These are phyloP conservation scores for Puffinus mauretanicus DNA, from an alignment of 2,113 vertebrate genomes.

Conservation along the genomic window DNA sequence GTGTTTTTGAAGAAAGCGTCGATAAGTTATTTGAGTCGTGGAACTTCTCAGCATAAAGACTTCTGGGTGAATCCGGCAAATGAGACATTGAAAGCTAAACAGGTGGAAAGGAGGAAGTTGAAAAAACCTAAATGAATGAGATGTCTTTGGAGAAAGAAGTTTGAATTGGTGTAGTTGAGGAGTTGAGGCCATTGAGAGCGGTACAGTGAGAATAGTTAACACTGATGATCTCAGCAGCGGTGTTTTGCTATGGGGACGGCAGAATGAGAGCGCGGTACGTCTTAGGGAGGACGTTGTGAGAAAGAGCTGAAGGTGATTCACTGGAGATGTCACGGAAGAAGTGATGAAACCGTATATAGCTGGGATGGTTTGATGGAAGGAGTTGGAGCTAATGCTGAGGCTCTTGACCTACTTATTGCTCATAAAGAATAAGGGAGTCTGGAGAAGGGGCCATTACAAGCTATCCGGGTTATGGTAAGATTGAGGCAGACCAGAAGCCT, in stretches of 20 bases:
- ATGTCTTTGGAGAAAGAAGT: not conserved
- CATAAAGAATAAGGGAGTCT: not conserved
- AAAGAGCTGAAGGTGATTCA: not conserved
- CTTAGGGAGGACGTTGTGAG: not conserved
- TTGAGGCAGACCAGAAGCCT: not conserved
- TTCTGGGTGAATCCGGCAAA: not conserved
- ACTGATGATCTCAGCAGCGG: not conserved
- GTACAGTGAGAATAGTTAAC: fast-evolving
- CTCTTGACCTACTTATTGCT: not conserved
- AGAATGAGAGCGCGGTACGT: not conserved
- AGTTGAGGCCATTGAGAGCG: not conserved
- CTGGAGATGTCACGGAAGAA: not conserved
- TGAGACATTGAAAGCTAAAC: not conserved
- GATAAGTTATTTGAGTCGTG: not conserved
- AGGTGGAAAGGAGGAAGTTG: not conserved
- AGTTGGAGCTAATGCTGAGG: not conserved
- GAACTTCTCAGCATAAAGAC: not conserved
- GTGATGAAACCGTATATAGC: not conserved
- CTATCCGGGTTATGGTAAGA: not conserved
- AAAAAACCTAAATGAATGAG: not conserved
- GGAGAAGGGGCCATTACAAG: not conserved
- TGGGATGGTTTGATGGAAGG: not conserved
- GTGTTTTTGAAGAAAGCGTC: not conserved
- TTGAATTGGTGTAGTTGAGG: not conserved
- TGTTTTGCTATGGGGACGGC: not conserved